phyloP scores from a whole-genome alignment of 2,888 invertebrate genomes.

The Eupithecia centaureata region DNA sequence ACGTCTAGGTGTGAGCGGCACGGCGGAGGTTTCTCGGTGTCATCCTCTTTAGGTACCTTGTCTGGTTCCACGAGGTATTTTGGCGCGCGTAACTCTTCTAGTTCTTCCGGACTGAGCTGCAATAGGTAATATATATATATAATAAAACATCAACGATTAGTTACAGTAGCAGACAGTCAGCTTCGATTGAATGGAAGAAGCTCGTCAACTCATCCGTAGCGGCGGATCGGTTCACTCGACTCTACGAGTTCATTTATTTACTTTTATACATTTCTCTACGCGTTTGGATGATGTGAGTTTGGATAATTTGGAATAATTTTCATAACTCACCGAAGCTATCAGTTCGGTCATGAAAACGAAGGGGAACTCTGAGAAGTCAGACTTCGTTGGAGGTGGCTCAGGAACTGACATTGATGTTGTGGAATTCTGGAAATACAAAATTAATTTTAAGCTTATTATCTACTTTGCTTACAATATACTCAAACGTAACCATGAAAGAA shows the following conservation, averaged over 20 bases:
- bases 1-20: neutral
- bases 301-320: neutral
- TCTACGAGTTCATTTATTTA: too few species aligned
- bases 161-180: neutral
- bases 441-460: too few species aligned
- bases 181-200: neutral
- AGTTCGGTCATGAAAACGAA: neutral
- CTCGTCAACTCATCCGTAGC: neutral
- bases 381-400: neutral
- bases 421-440: neutral
- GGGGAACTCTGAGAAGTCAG: neutral
- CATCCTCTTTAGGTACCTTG: neutral
- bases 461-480: too few species aligned
- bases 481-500: too few species aligned
- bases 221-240: neutral
- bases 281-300: neutral
- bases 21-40: neutral
- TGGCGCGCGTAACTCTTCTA: neutral
- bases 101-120: neutral
- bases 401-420: neutral
- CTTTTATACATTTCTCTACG: neutral
- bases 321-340: neutral
- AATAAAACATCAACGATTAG: neutral
- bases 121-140: too few species aligned
- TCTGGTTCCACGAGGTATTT: neutral